Conservation (phyloP, 92 coral and sea anemone species). For the Epizoanthus illoricatus region DNA sequence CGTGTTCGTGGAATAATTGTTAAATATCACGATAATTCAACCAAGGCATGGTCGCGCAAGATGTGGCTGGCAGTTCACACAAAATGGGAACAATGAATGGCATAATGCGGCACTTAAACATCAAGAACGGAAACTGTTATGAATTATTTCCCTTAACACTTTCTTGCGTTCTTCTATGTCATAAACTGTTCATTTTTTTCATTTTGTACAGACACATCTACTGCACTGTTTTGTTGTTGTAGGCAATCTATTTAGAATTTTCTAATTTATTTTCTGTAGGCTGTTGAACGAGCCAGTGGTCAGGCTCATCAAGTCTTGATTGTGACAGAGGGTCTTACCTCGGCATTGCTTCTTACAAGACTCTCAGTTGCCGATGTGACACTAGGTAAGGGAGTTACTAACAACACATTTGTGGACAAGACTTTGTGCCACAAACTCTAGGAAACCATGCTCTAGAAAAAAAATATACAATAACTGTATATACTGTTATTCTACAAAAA, state of each 20-base stretch:
- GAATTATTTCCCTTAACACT: too few relatives aligned
- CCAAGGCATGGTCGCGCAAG: too few relatives aligned
- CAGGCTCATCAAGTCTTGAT: constrained; percentile 83
- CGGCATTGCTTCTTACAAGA: constrained; percentile 72
- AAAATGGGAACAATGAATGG: too few relatives aligned
- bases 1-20: too few relatives aligned
- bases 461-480: neutral
- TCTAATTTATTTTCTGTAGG: constrained; percentile 41
- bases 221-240: neutral
- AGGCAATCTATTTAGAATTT: neutral
- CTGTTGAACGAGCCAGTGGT: constrained; percentile 79
- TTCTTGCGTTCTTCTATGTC: too few relatives aligned
- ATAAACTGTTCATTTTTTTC: neutral
- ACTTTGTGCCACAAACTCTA: neutral
- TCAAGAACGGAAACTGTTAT: too few relatives aligned
- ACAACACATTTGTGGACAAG: neutral
- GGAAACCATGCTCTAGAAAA: neutral
- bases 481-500: too few relatives aligned
- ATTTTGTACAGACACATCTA: neutral
- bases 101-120: too few relatives aligned
- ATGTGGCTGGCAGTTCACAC: too few relatives aligned
- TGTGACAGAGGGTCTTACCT: constrained; percentile 80
- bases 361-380: constrained; percentile 83
- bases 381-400: constrained; percentile 56
- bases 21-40: too few relatives aligned